These are phyloP conservation scores for Koerneria pararmatus DNA, from an alignment of 2,888 invertebrate species.

Conservation along the genomic window DNA sequence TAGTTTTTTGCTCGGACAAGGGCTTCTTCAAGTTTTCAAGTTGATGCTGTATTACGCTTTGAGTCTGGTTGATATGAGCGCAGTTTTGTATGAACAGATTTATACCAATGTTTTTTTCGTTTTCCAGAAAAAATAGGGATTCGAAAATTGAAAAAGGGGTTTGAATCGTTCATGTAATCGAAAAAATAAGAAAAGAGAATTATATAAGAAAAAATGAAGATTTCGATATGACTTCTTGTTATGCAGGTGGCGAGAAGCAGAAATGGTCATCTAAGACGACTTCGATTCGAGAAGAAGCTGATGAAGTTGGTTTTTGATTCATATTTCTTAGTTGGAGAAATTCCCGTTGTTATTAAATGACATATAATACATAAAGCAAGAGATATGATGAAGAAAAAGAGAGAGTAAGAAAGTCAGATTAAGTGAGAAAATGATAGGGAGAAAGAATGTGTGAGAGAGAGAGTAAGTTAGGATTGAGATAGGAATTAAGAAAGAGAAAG, in stretches of 20 bases:
- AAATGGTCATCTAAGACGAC: slow-evolving; percentile 50
- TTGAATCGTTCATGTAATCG: too few species aligned
- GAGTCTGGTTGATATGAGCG: too few species aligned
- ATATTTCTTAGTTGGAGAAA: background rate
- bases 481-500: too few species aligned
- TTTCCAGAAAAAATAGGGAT: background rate
- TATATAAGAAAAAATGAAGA: background rate
- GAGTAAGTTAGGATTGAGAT: too few species aligned
- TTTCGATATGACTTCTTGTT: background rate
- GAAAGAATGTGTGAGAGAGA: too few species aligned
- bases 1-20: too few species aligned
- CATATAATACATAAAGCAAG: background rate
- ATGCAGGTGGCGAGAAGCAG: slow-evolving; percentile 44
- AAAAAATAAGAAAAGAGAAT: background rate
- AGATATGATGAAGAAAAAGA: background rate
- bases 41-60: too few species aligned
- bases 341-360: background rate
- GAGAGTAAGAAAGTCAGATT: slow-evolving; percentile 29
- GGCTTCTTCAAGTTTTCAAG: too few species aligned
- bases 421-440: too few species aligned
- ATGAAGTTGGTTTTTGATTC: slow-evolving; percentile 15
- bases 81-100: too few species aligned
- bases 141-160: background rate
- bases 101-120: background rate
- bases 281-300: slow-evolving; percentile 32